Evolutionary conservation across 1,140 invertebrate species (phyloP), one percentile per base, ranked within the genome.

Genomic region (Papilio polytes): DNA sequence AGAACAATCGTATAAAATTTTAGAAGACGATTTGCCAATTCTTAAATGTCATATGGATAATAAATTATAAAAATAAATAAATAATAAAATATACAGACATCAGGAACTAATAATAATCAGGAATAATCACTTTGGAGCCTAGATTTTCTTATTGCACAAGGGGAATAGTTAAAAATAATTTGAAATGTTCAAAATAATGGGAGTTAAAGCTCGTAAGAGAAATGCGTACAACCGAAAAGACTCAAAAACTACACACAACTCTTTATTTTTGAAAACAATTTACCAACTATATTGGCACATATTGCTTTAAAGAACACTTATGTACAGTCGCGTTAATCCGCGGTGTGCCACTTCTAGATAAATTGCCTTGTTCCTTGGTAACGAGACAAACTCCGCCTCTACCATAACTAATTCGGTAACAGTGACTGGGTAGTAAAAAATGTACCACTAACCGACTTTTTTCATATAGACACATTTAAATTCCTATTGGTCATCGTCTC

Each of bases 281-380:
- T 26, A 76, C 74, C 73, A 74, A 78, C 76, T 36, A 78, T 41
- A 78, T 78, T 78, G 77, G 77, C 77, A 78, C 77, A 78, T 78
- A 78, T 78, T 78, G 77, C 77, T 78, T 78, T 48, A 48, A 18
- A 78, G 46, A 46, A 59, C 59, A 66, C 77, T 15, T 53, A 36
- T 41, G 36, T 41, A 41, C 36, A 41, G 6, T 41, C 36, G 36
- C 36, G 36, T 3, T 8, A 41, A 41, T 41, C 0, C 36, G 36
- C 36, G 36, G 36, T 41, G 36, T 8, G 7, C 36, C 36, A 41
- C 36, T 41, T 41, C 7, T 4, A 41, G 36, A 41, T 6, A 41
- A 41, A 41, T 8, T 41, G 7, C 7, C 7, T 41, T 41, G 4
- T n/a, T 36, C 36, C 36, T 36, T 36, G 36, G 4, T 4, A 31